phyloP scores from a whole-genome alignment of 2,888 invertebrate genomes.

The Aphrophora alni region DNA sequence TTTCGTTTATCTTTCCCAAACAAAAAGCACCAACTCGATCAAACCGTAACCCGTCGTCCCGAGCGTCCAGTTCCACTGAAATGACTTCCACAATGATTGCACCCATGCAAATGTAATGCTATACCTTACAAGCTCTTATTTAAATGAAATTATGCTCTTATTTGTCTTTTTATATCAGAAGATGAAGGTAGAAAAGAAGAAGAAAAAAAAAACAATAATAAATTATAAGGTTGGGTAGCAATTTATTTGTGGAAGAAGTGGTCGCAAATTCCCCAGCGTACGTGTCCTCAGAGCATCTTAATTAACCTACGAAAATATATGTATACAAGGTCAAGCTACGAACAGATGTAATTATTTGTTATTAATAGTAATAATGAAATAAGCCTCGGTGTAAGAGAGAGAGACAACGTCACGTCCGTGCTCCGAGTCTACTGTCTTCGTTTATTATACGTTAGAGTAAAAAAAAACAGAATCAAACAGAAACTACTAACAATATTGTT shows the following conservation, averaged over 20 bases:
- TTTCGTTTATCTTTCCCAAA: too few species aligned
- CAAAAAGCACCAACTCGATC: too few species aligned
- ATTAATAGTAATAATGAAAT: slow-evolving; percentile 36
- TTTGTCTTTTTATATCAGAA: slow-evolving; percentile 27
- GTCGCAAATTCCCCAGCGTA: neutral
- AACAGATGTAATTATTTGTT: slow-evolving; percentile 34
- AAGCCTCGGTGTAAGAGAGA: neutral
- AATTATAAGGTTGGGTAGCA: neutral
- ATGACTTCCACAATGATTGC: neutral
- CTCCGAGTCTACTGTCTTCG: neutral
- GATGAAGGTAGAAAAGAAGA: neutral
- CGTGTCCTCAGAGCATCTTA: slow-evolving; percentile 20
- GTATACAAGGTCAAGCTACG: slow-evolving; percentile 10
- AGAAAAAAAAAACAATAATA: neutral
- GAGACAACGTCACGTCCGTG: neutral
- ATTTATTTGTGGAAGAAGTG: slow-evolving; percentile 1
- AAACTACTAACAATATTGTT: neutral
- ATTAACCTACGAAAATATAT: slow-evolving; percentile 34
- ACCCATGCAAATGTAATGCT: neutral
- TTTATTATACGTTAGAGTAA: neutral
- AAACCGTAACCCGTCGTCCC: too few species aligned
- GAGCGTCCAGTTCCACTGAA: too few species aligned
- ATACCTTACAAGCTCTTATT: slow-evolving; percentile 22
- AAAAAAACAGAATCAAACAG: too few species aligned
- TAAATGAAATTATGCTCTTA: slow-evolving; percentile 34